These are phyloP conservation scores for Saimiri boliviensis DNA, from an alignment of 2,113 vertebrate species.

Conservation along the genomic window DNA sequence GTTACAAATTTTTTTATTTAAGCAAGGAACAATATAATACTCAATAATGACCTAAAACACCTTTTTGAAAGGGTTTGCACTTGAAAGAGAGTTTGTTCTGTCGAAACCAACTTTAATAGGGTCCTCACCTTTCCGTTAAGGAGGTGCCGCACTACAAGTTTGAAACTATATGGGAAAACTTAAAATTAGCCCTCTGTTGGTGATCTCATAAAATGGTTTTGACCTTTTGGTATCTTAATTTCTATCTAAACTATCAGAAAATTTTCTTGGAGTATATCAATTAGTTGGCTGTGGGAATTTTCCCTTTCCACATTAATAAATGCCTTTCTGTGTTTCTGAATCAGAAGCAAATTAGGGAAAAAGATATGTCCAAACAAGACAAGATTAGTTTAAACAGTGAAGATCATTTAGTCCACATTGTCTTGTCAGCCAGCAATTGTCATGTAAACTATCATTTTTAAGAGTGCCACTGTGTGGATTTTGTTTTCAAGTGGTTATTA, in stretches of 20 bases:
- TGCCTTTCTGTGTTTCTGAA: constrained; percentile 79
- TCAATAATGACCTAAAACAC: constrained; percentile 50
- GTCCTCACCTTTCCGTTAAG: constrained; percentile 54
- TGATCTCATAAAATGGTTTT: constrained; percentile 63
- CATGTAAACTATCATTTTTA: constrained; percentile 79
- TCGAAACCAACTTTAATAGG: constrained; percentile 48
- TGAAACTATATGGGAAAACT: constrained; percentile 48
- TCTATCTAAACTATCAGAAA: constrained; percentile 58
- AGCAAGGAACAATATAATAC: constrained; percentile 54
- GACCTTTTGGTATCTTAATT: constrained; percentile 46
- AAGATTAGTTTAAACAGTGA: constrained; percentile 63
- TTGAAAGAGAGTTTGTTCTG: constrained; percentile 66
- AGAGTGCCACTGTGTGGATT: constrained; percentile 80
- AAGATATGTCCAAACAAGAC: constrained; percentile 70
- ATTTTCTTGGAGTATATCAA: constrained; percentile 68
- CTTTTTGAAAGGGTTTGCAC: constrained; percentile 74
- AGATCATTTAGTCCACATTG: constrained; percentile 60
- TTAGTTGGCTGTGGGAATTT: constrained; percentile 72
- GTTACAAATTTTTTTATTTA: constrained; percentile 68
- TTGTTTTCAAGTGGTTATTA: constrained; percentile 80
- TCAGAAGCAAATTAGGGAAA: constrained; percentile 76
- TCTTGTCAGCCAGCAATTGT: constrained; percentile 73
- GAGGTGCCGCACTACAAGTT: constrained; percentile 65
- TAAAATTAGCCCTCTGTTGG: constrained; percentile 57
- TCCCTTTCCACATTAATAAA: constrained; percentile 74